Conservation (phyloP, 2,113 vertebrate genomes). For the Hepsetus odoe region DNA sequence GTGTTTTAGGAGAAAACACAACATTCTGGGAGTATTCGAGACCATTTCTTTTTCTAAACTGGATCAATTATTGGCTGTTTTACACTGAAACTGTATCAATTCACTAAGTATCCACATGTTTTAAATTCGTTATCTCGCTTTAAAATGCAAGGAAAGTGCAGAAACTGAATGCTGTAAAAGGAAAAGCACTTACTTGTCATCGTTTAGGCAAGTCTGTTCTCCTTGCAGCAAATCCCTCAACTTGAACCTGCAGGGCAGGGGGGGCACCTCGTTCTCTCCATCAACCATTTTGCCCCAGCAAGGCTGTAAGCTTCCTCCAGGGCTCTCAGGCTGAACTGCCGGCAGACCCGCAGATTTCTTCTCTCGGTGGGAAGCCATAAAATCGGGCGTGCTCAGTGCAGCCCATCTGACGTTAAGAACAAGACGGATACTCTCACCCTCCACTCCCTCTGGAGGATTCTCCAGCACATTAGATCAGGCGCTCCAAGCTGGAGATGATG, state of each 20-base stretch:
- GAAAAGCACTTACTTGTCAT: slow-evolving; percentile 76
- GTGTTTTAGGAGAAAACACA: too few species aligned
- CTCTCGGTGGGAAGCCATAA: background rate
- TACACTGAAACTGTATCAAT: too few species aligned
- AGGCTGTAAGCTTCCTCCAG: background rate
- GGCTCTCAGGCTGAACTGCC: background rate
- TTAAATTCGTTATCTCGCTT: too few species aligned
- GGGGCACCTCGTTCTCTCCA: slow-evolving; percentile 80
- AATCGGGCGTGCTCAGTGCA: background rate
- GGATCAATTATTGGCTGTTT: too few species aligned
- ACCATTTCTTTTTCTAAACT: too few species aligned
- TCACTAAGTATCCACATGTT: too few species aligned
- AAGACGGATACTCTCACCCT: background rate
- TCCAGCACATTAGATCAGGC: background rate
- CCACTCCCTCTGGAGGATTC: background rate
- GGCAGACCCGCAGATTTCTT: background rate
- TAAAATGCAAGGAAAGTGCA: too few species aligned
- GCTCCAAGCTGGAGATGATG: background rate
- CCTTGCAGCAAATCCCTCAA: slow-evolving; percentile 82
- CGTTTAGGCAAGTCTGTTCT: slow-evolving; percentile 81
- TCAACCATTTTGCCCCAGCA: slow-evolving; percentile 74
- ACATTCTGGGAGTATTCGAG: too few species aligned
- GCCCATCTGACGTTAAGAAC: background rate
- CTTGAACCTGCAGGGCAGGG: slow-evolving; percentile 79
- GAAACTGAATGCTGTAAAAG: background rate